A percentile compares a stretch with the other conserved stretches of the same genome.
Conservation (phyloP, 2,888 invertebrate species). For the Aspidiotus rigidus region DNA sequence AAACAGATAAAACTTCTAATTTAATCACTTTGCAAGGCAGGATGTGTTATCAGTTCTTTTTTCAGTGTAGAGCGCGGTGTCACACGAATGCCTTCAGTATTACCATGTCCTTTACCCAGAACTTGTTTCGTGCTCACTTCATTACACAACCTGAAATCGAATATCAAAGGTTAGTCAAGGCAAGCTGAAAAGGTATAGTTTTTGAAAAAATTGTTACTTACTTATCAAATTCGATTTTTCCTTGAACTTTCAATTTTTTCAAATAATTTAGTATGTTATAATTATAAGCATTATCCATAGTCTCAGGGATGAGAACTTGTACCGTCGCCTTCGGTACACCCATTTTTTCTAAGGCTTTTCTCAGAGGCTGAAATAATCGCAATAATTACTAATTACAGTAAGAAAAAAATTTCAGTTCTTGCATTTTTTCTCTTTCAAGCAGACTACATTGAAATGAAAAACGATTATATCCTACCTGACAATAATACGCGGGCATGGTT, state of each 20-base stretch:
- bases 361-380: conserved; percentile 59
- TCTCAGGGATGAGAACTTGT: conserved; percentile 81
- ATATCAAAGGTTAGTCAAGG: neutral
- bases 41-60: conserved; percentile 72
- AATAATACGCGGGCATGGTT: conserved; percentile 95
- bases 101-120: conserved; percentile 34
- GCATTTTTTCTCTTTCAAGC: no score
- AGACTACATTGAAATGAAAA: neutral
- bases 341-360: conserved; percentile 83
- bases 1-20: neutral
- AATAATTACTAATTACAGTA: neutral
- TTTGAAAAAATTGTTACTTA: conserved; percentile 34
- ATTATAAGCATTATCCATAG: conserved; percentile 75
- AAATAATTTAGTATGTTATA: conserved; percentile 89
- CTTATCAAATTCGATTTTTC: conserved; percentile 77
- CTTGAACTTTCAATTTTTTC: conserved; percentile 90
- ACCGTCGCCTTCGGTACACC: conserved; percentile 74
- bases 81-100: conserved; percentile 63
- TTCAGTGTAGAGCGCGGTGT: conserved; percentile 61
- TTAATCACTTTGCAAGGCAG: conserved; percentile 54
- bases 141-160: conserved; percentile 54
- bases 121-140: conserved; percentile 54
- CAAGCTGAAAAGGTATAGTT: neutral
- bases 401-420: no score
- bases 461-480: conserved; percentile 48